Conservation (phyloP, 1,140 invertebrate species). For the Atta cephalotes region DNA sequence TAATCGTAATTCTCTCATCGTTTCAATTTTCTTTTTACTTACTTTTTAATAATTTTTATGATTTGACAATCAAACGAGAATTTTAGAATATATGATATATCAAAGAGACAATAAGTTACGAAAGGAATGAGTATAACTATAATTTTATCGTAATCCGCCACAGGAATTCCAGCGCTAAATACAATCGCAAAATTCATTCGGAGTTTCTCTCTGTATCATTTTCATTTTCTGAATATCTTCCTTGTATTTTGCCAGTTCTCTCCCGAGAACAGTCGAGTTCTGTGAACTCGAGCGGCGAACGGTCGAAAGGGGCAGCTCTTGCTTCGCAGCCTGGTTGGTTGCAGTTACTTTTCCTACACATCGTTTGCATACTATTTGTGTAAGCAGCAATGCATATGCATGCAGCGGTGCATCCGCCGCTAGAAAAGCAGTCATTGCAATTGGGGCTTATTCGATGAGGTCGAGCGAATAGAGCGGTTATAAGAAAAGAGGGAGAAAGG, state of each 20-base stretch:
- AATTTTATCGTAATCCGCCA: constrained; percentile 25
- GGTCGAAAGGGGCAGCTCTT: constrained; percentile 50
- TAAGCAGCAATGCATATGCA: constrained; percentile 83
- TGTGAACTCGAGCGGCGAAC: constrained; percentile 27
- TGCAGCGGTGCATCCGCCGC: constrained; percentile 73
- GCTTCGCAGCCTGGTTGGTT: constrained; percentile 61
- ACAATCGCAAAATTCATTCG: constrained; percentile 31
- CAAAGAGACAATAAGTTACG: not conserved
- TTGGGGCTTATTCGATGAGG: constrained; percentile 63
- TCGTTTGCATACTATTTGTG: constrained; percentile 83
- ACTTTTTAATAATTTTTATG: not conserved
- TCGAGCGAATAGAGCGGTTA: constrained; percentile 54
- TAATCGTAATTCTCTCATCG: not conserved
- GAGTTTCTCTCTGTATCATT: constrained; percentile 3
- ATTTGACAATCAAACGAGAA: not conserved
- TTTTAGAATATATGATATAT: not conserved
- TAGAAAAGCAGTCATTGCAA: constrained; percentile 65
- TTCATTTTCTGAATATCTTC: constrained; percentile 42
- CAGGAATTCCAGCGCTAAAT: not conserved
- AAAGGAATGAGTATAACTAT: not conserved
- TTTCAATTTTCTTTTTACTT: not conserved
- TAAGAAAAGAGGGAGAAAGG: constrained; percentile 17
- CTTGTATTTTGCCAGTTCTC: not conserved
- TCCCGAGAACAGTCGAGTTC: not conserved
- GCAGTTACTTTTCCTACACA: constrained; percentile 80